Evolutionary conservation across 2,797 vertebrate species (phyloP).

Genomic region (Eulemur coronatus): DNA sequence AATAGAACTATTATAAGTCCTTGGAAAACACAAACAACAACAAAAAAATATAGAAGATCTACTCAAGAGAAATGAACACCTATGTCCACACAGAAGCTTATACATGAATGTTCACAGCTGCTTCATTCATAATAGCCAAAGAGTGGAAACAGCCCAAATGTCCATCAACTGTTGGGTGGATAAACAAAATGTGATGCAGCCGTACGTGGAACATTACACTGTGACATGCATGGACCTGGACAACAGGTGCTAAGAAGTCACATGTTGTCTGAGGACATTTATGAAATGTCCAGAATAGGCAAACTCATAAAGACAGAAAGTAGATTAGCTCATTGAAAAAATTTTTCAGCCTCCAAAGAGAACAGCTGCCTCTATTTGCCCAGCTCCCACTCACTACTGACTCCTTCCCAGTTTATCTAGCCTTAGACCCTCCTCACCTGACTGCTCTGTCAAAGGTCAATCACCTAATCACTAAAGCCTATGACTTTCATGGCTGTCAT

Average conservation of each 20-base stretch:
- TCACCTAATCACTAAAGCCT: background rate
- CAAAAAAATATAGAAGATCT: background rate
- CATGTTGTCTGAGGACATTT: background rate
- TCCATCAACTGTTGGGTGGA: background rate
- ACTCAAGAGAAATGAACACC: background rate
- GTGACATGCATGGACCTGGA: background rate
- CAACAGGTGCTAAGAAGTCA: background rate
- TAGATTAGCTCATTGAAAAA: background rate
- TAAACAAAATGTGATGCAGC: background rate
- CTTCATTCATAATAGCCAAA: constrained; percentile 6
- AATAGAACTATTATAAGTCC: background rate
- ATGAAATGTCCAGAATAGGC: background rate
- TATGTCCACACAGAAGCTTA: background rate
- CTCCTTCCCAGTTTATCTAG: background rate
- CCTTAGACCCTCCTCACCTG: background rate
- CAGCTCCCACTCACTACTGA: background rate
- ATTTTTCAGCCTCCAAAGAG: background rate
- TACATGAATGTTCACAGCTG: background rate
- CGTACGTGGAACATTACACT: background rate
- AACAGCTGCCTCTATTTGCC: background rate
- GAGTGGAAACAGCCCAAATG: background rate
- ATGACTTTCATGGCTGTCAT: background rate
- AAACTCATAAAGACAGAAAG: background rate
- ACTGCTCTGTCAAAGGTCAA: background rate
- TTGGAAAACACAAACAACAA: background rate